A percentile compares a stretch with the other conserved stretches of the same genome.
Conservation (phyloP, 2,113 vertebrate species). For the Archilochus colubris region DNA sequence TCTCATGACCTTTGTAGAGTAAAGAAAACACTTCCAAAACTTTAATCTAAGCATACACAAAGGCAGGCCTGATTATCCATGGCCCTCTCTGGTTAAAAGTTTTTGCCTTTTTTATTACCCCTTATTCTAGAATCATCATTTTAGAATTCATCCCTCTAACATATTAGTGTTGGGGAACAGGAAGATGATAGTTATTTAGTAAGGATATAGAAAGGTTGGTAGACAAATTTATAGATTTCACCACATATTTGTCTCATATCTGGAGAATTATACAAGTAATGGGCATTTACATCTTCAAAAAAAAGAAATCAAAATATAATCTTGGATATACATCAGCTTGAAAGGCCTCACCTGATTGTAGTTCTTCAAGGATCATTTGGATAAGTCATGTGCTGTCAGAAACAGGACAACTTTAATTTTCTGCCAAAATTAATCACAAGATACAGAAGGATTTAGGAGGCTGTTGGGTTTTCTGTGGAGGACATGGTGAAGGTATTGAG, state of each 20-base stretch:
- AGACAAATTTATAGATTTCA: background rate
- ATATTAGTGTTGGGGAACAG: background rate
- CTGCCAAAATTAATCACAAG: background rate
- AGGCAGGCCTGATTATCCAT: background rate
- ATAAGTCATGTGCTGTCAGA: background rate
- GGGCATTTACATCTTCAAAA: background rate
- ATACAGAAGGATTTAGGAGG: background rate
- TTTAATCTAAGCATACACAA: background rate
- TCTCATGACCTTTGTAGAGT: background rate
- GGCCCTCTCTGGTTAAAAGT: background rate
- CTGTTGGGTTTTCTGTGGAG: background rate
- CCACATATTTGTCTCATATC: background rate
- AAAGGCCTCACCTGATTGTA: background rate
- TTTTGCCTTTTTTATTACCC: background rate
- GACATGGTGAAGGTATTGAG: background rate
- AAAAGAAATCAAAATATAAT: background rate
- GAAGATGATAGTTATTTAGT: background rate
- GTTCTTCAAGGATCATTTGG: background rate
- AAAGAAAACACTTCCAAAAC: background rate
- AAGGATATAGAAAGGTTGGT: background rate
- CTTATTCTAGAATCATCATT: background rate
- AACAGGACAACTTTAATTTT: background rate
- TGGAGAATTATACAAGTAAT: background rate
- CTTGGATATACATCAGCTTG: background rate
- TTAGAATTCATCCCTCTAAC: background rate